Evolutionary conservation across 2,797 vertebrate genomes (phyloP).

Genomic region (Silurus lanzhouensis): DNA sequence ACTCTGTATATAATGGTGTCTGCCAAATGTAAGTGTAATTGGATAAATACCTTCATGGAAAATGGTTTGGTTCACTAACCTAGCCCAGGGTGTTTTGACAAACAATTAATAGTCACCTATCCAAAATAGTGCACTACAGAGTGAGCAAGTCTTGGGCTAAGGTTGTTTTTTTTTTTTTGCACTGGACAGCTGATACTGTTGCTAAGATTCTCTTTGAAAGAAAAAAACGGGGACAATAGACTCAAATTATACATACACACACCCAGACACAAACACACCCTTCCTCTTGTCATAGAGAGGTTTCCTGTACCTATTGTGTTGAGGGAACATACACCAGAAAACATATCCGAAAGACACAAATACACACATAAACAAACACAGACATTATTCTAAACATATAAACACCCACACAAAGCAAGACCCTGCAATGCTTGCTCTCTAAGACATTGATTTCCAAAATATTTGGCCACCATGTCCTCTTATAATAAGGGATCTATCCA

Average conservation of each 20-base stretch:
- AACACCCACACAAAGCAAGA: not conserved
- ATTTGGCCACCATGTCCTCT: not conserved
- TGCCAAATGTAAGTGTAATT: no score
- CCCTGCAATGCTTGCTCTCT: not conserved
- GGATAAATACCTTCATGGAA: no score
- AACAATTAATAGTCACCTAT: not conserved
- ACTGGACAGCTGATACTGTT: not conserved
- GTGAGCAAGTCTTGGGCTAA: not conserved
- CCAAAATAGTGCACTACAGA: not conserved
- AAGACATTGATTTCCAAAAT: no score
- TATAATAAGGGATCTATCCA: not conserved
- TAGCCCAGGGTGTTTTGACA: not conserved
- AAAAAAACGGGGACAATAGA: not conserved
- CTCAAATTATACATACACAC: constrained; percentile 21
- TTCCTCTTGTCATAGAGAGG: constrained; percentile 46
- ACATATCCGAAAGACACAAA: constrained; percentile 44
- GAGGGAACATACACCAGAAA: constrained; percentile 16
- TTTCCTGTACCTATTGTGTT: constrained; percentile 55
- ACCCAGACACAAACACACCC: constrained; percentile 44
- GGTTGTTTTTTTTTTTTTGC: not conserved
- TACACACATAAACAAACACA: constrained; percentile 46
- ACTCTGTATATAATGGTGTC: no score
- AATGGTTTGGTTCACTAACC: not conserved
- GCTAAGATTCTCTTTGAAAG: not conserved
- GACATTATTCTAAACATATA: not conserved